Evolutionary conservation across 64 coral and sea anemone genomes (phyloP).

Genomic region (Montipora efflorescens): DNA sequence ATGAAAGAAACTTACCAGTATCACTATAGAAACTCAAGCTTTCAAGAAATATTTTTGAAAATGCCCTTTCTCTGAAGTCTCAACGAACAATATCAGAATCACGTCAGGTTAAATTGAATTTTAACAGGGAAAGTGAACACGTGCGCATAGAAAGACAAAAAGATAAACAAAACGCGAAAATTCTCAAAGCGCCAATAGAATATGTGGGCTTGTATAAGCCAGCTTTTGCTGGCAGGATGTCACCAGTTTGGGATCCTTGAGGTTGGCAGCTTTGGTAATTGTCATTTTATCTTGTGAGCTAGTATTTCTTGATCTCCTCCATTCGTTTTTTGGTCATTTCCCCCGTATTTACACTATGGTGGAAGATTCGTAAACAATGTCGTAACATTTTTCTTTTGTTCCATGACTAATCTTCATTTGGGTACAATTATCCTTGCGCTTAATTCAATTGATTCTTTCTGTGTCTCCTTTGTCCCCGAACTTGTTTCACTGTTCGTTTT

Average conservation of each 20-base stretch:
- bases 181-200: neutral
- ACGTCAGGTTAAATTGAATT: neutral
- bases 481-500: no score
- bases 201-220: constrained; percentile 45
- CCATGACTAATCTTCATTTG: neutral
- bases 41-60: neutral
- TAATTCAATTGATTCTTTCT: no score
- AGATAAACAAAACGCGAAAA: neutral
- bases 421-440: neutral
- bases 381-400: neutral
- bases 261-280: neutral
- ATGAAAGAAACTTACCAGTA: neutral
- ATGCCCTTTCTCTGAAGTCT: neutral
- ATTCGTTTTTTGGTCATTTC: neutral
- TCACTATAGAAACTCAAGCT: constrained; percentile 1
- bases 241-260: neutral
- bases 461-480: no score
- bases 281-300: neutral
- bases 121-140: neutral
- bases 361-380: neutral
- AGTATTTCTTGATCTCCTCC: neutral
- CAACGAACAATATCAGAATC: neutral
- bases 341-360: neutral
- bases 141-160: neutral
- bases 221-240: constrained; percentile 8